Base-by-base conservation (phyloP, 2,888 invertebrate genomes). In the Apamea anceps region DNA sequence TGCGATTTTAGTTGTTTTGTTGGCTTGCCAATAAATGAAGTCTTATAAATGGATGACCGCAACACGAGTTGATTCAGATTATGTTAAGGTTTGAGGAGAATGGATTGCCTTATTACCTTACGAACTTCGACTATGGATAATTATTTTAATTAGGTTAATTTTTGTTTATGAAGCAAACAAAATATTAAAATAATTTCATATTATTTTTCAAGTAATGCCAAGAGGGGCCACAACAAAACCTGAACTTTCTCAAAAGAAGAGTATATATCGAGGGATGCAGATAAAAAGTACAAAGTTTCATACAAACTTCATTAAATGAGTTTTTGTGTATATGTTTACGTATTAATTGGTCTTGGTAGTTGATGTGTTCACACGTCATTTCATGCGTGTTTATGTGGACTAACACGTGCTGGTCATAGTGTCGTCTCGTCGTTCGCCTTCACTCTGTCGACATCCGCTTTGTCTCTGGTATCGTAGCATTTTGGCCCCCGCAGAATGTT, bases 181-280 rank as follows among this genome's bases (percentile, higher is more conserved):
- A 85, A 82, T 80, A 88, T 90, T 91, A 88, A 89, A 91, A 92
- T 88, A 79, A 89, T 93, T 91, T 91, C 91, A 90, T 95, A 92
- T 95, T 95, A 90, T 95, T 94, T 95, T 96, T 96, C 96, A 96
- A 96, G 96, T 96, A 95, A 94, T 95, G 89, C 91, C 94, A 96
- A 95, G 96, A 93, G 95, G 93, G 94, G 94, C 95, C 84, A 88
- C 94, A 93, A 92, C 94, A 95, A 95, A 95, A 93, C 94, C 92
- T 95, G 96, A 95, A 94, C 87, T 91, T 92, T 90, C 88, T 90
- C 90, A 91, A 86, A 86, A 93, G 94, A 93, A 92, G 93, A 93
- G 85, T 93, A 87, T 92, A 86, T 90, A 90, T 89, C 93, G 91
- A 93, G 91, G 93, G 93, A 93, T 89, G 91, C 93, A 90, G 92